Percentiles rank a stretch among this genome's conserved stretches.
Conservation (phyloP, 2,888 invertebrate genomes). For the Aphidius colemani region DNA sequence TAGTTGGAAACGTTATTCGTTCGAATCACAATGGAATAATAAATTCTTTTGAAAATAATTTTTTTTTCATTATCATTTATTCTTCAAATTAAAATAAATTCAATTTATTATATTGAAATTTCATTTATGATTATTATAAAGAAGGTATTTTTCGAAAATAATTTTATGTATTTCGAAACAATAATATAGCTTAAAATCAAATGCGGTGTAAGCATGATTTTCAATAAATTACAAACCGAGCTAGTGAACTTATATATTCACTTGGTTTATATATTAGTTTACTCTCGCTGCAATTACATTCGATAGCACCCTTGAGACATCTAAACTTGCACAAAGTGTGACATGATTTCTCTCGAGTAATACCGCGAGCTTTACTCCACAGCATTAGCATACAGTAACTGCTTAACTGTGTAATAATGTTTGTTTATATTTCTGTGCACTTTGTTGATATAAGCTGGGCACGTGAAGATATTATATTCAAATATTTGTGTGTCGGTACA, state of each 20-base stretch:
- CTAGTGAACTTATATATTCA: slow-evolving; percentile 26
- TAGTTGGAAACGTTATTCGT: slow-evolving; percentile 19
- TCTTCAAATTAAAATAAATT: neutral
- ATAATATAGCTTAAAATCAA: neutral
- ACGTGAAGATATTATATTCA: neutral
- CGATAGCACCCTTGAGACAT: slow-evolving; percentile 43
- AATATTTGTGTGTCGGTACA: neutral
- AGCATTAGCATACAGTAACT: slow-evolving; percentile 18
- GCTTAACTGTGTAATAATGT: slow-evolving; percentile 5
- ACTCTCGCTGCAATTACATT: slow-evolving; percentile 45
- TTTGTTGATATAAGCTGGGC: neutral
- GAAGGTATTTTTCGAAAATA: too few relatives aligned
- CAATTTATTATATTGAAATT: too few relatives aligned
- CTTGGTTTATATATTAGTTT: slow-evolving; percentile 41
- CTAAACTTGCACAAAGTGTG: slow-evolving; percentile 42
- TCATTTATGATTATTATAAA: too few relatives aligned
- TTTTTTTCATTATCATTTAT: neutral
- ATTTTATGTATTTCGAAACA: too few relatives aligned
- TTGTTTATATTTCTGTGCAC: slow-evolving; percentile 3
- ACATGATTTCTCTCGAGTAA: slow-evolving; percentile 48
- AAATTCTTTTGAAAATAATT: neutral
- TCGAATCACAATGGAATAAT: slow-evolving; percentile 9
- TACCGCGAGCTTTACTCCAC: slow-evolving; percentile 34
- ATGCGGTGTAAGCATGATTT: neutral
- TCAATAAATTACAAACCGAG: neutral